Conservation (phyloP, 2,797 vertebrate genomes). For the Steatocranus sp. region DNA sequence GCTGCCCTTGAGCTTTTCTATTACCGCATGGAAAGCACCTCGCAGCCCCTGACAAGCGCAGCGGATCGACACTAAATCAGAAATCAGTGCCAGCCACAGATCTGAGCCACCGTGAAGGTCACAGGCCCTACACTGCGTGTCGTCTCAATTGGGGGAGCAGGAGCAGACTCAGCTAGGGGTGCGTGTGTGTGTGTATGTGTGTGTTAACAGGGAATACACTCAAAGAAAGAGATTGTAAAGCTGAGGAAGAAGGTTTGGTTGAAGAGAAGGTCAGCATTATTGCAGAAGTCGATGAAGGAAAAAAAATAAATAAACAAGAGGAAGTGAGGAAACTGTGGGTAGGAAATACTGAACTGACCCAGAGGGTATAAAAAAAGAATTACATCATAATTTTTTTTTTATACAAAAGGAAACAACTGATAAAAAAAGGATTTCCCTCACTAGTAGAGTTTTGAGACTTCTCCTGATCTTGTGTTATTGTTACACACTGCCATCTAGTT, state of each 20-base stretch:
- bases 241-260: not conserved
- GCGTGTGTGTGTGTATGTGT: not conserved
- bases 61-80: conserved; percentile 99
- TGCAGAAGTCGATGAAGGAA: not conserved
- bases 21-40: conserved; percentile 99
- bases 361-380: not conserved
- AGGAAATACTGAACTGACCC: not conserved
- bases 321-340: not conserved
- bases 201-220: conserved; percentile 15
- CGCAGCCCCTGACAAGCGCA: conserved; percentile 96
- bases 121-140: conserved; percentile 84
- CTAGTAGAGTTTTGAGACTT: not conserved
- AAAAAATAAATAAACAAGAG: not conserved
- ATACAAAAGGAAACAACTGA: not conserved
- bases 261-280: not conserved
- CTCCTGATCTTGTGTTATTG: conserved; percentile 29
- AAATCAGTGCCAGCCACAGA: conserved; percentile 99
- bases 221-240: not conserved
- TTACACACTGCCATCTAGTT: conserved; percentile 71
- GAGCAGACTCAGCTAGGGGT: conserved; percentile 56
- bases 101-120: conserved; percentile 99
- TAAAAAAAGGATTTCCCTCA: not conserved
- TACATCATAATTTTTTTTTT: not conserved
- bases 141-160: conserved; percentile 76
- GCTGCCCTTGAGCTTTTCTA: conserved; percentile 99